Base-by-base conservation (phyloP, 2,888 invertebrate genomes). In the Panzeria rudis region DNA sequence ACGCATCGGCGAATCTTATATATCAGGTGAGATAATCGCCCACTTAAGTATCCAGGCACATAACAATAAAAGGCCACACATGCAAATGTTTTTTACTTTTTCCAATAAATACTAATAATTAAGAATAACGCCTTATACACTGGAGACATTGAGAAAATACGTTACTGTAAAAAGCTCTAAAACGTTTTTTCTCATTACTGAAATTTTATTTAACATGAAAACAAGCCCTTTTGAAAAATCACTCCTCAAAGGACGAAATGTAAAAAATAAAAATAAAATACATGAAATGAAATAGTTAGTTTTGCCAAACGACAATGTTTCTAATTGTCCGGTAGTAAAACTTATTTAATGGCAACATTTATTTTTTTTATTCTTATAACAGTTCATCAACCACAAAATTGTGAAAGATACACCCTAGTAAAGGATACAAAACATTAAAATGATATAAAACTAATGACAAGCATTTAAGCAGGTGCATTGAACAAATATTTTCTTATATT, bases 401-500 rank as follows among this genome's bases (percentile, higher is more conserved):
- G 80, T 68, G 72, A 77, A 81, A 71, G 56, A 76, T 62, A 61
- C 62, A 32, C 66, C 38, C 29, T 6, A 44, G 11, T 9, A 56
- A 35, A 72, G 17, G 23, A 54, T 73, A 25, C 69, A 13, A 66
- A 80, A 69, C 82, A 77, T 82, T 82, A 71, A 82, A 79, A 85
- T 75, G 85, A 85, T 85, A 47, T 82, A 61, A 82, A 72, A 82
- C 64, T 79, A 85, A 85, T 85, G 85, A 79, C 85, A 82, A 61
- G 17, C 82, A 85, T 85, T 85, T 85, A 82, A 75, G 82, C 85
- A 85, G 85, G 85, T 85, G 84, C 47, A 73, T 61, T 44, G 25
- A 56, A 29, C 3, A 35, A 47, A 3, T 44, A 29, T 29, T 29
- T 29, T 29, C 5, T 29, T 29, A 29, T 29, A 29, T 29, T n/a